Conservation (phyloP, 1,140 invertebrate species). For the Papilio polyxenes region DNA sequence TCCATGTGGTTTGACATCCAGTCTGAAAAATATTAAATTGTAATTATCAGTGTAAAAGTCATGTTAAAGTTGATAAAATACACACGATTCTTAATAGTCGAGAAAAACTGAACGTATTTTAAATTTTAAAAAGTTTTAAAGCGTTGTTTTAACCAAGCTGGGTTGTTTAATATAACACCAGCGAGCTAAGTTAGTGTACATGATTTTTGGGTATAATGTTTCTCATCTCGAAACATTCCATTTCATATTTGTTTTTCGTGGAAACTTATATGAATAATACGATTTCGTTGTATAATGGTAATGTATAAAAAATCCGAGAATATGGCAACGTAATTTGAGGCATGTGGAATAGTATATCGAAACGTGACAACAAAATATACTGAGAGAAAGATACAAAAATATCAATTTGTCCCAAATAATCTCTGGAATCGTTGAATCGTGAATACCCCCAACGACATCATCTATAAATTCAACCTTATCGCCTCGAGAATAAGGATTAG, state of each 20-base stretch:
- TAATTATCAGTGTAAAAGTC: too few relatives aligned
- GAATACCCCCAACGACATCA: constrained; percentile 56
- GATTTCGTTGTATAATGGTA: constrained; percentile 17
- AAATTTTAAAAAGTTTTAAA: constrained; percentile 22
- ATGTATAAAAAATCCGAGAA: constrained; percentile 34
- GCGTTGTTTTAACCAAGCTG: constrained; percentile 12
- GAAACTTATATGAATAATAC: constrained; percentile 18
- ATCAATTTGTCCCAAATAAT: constrained; percentile 58
- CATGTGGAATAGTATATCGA: constrained; percentile 33
- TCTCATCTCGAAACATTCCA: neutral
- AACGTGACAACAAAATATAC: constrained; percentile 39
- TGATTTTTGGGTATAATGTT: neutral
- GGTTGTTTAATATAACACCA: constrained; percentile 9
- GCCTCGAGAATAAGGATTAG: constrained; percentile 70
- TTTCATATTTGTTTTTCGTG: neutral
- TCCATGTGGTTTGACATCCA: too few relatives aligned
- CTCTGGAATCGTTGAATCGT: constrained; percentile 58
- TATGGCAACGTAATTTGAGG: constrained; percentile 29
- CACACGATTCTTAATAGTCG: constrained; percentile 3
- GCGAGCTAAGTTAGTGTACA: neutral
- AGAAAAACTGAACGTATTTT: neutral
- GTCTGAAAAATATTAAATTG: too few relatives aligned
- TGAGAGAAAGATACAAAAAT: constrained; percentile 49
- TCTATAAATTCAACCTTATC: constrained; percentile 65
- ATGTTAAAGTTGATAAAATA: too few relatives aligned